Evolutionary conservation across 2,888 invertebrate species (phyloP).

Genomic region (Eilema caniola): DNA sequence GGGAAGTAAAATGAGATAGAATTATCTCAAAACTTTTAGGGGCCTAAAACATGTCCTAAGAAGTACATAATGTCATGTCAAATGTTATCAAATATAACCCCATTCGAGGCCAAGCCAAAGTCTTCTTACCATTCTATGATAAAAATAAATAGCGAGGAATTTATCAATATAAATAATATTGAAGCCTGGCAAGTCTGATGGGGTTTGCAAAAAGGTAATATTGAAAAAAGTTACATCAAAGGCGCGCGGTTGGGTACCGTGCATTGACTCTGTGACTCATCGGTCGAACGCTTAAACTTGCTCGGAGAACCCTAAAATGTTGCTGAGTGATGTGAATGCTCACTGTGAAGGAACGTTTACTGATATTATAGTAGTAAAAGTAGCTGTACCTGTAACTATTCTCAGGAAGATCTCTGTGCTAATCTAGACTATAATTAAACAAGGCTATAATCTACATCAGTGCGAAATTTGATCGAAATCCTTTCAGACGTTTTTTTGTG

Average conservation of each 20-base stretch:
- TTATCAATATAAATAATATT: slow-evolving; percentile 54
- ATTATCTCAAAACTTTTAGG: no score
- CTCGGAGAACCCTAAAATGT: slow-evolving; percentile 59
- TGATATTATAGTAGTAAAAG: no score
- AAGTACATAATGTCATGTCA: no score
- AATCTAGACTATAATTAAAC: no score
- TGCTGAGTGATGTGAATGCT: slow-evolving; percentile 31
- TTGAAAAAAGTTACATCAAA: slow-evolving; percentile 59
- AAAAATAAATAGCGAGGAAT: slow-evolving; percentile 35
- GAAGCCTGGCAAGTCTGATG: slow-evolving; percentile 46
- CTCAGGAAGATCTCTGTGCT: no score
- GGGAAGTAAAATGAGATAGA: no score
- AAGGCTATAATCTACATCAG: no score
- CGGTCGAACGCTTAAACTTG: slow-evolving; percentile 66
- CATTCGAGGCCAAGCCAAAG: neutral
- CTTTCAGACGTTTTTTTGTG: no score
- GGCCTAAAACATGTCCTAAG: no score
- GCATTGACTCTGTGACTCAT: slow-evolving; percentile 80
- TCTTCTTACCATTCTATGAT: slow-evolving; percentile 11
- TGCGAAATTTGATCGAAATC: no score
- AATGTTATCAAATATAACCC: slow-evolving; percentile 11
- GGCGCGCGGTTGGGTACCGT: slow-evolving; percentile 53
- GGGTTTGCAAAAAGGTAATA: slow-evolving; percentile 56
- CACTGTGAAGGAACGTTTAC: no score
- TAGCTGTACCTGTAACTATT: no score